Evolutionary conservation across 2,888 invertebrate species (phyloP).

Genomic region (Eristalinus sepulchralis): DNA sequence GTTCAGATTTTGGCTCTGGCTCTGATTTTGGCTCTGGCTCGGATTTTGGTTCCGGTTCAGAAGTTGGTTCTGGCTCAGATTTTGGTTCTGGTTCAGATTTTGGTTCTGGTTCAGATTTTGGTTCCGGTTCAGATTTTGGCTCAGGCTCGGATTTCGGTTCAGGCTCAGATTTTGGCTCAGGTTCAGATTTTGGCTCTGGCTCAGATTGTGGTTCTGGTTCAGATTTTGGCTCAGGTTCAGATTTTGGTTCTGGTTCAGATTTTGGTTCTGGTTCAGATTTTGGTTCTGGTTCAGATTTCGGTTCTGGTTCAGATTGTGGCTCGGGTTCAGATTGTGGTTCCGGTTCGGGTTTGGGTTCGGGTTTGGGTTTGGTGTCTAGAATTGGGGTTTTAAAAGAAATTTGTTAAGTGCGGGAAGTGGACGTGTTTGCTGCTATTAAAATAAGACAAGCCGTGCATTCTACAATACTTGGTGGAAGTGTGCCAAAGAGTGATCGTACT

Average conservation of each 20-base stretch:
- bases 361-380: slow-evolving; percentile 75
- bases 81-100: slow-evolving; percentile 79
- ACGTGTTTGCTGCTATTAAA: slow-evolving; percentile 9
- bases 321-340: slow-evolving; percentile 82
- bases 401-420: slow-evolving; percentile 61
- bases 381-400: slow-evolving; percentile 28
- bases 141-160: slow-evolving; percentile 80
- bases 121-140: slow-evolving; percentile 78
- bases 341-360: slow-evolving; percentile 78
- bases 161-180: slow-evolving; percentile 80
- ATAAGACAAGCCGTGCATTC: slow-evolving; percentile 43
- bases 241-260: slow-evolving; percentile 80
- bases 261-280: slow-evolving; percentile 77
- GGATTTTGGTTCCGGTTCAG: slow-evolving; percentile 81
- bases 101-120: slow-evolving; percentile 77
- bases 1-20: slow-evolving; percentile 78
- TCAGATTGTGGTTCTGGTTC: slow-evolving; percentile 80
- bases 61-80: slow-evolving; percentile 80
- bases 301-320: slow-evolving; percentile 80
- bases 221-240: slow-evolving; percentile 80
- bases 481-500: too few relatives aligned
- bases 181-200: slow-evolving; percentile 70
- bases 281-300: slow-evolving; percentile 81
- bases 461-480: slow-evolving; percentile 61
- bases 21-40: slow-evolving; percentile 78